Base-by-base conservation (phyloP, 1,140 invertebrate species). In the Heliconius hermathena region DNA sequence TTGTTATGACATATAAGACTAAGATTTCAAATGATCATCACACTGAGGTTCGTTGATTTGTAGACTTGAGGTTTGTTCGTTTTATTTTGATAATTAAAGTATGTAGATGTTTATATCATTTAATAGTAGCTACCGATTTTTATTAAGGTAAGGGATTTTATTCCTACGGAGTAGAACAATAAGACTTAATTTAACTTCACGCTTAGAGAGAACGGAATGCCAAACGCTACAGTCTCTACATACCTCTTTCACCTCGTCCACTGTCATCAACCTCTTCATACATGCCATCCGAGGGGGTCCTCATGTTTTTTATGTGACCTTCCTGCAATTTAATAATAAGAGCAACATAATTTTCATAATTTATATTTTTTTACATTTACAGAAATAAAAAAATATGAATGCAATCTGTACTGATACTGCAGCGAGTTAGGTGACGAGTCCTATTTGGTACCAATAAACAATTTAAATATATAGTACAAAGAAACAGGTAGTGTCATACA, bases 1-100 rank as follows among this genome's bases (percentile, higher is more conserved):
- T 46, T 38, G 60, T 54, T 77, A 71, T 71, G 49, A 29, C 60
- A 29, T 29, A 29, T 29, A 66, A 36, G 22, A 66, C 60, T 29
- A 16, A 29, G 26, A 66, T 26, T 18, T 66, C 13, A 13, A n/a
- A 16, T 29, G 22, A 66, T 26, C 22, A 26, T 66, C 9, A 16
- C 8, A 72, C 4, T 72, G 41, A 18, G 2, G 3, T 71, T 18
- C 33, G 70, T 36, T 38, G 2, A 38, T 26, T 3, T 46, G 13
- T 33, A 71, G 33, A 13, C 70, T 33, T 36, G 54, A 8, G 54
- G 52, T 5, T 36, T 36, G 33, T 36, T 36, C 6, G 33, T 36
- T 36, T 36, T 36, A 57, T 38, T 26, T 49, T 13, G 33, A 4
- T 71, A 36, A 71, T 18, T 71, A 9, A 71, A 52, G 1, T n/a